These are phyloP conservation scores for Osmerus eperlanus DNA, from an alignment of 2,113 vertebrate species.

Conservation along the genomic window DNA sequence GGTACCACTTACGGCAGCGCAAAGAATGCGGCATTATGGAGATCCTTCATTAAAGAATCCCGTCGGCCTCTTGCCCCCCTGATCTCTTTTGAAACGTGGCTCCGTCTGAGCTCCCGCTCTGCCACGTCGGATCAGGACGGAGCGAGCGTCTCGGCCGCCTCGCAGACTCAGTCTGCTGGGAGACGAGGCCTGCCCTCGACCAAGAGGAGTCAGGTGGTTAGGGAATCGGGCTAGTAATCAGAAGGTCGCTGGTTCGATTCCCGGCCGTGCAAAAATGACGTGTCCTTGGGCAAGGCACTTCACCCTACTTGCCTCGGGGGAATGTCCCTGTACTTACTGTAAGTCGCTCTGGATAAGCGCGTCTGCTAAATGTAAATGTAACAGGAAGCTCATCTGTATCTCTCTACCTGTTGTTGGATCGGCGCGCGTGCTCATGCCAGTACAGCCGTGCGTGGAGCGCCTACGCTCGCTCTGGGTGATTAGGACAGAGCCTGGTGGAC, in stretches of 20 bases:
- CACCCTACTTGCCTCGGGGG: too few relatives aligned
- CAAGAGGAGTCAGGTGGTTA: background rate
- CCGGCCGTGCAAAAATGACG: too few relatives aligned
- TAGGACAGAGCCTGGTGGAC: background rate
- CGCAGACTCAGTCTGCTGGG: background rate
- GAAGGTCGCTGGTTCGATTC: too few relatives aligned
- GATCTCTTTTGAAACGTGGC: constrained; percentile 6
- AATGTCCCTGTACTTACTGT: too few relatives aligned
- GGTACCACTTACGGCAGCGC: constrained; percentile 41
- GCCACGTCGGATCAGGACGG: constrained; percentile 15
- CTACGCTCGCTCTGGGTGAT: background rate
- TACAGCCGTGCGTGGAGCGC: background rate
- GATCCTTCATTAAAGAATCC: constrained; percentile 48
- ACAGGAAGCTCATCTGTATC: background rate
- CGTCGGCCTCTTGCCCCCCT: constrained; percentile 8
- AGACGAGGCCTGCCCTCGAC: background rate
- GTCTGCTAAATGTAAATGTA: too few relatives aligned
- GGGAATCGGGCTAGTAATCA: too few relatives aligned
- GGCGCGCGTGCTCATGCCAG: background rate
- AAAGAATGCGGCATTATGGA: constrained; percentile 31
- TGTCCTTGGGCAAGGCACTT: too few relatives aligned
- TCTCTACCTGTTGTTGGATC: background rate
- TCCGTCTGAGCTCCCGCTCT: constrained; percentile 22
- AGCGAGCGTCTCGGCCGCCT: background rate
- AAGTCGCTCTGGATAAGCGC: too few relatives aligned